These are phyloP conservation scores for Atherix ibis DNA, from an alignment of 2,888 invertebrate genomes.

Conservation along the genomic window DNA sequence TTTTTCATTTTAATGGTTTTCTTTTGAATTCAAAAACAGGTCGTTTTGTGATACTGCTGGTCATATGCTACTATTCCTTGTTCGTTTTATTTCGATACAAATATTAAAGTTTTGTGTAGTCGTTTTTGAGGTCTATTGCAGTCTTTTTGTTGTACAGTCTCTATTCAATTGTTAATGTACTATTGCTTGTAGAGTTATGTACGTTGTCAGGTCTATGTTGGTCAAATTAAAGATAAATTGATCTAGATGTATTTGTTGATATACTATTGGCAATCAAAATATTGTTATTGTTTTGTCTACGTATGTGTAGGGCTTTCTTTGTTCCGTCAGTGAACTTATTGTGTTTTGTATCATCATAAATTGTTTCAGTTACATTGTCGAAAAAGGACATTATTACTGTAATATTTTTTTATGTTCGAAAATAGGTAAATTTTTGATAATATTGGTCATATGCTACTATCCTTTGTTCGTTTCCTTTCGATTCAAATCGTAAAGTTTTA, in stretches of 20 bases:
- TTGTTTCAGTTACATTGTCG: no score
- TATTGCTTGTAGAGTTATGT: conserved; percentile 7
- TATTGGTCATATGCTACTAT: conserved; percentile 15
- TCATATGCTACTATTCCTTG: conserved; percentile 24
- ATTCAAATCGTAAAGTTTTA: conserved; percentile 19
- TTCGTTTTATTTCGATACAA: conserved; percentile 21
- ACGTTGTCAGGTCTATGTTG: no score
- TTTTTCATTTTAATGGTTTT: no score
- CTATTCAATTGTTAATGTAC: conserved; percentile 17
- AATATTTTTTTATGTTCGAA: no score
- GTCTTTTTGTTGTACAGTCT: conserved; percentile 19
- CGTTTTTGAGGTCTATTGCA: conserved; percentile 9
- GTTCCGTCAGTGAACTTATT: neutral
- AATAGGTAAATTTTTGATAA: conserved; percentile 29
- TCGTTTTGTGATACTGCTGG: conserved; percentile 4
- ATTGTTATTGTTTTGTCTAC: conserved; percentile 5
- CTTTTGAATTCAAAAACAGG: conserved; percentile 3
- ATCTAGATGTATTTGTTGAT: conserved; percentile 10
- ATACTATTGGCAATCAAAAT: conserved; percentile 6
- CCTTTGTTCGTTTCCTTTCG: conserved; percentile 4
- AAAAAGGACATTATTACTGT: no score
- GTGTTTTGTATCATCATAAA: conserved; percentile 21
- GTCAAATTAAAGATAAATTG: conserved; percentile 12
- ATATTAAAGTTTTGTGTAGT: conserved; percentile 24
- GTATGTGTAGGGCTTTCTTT: no score